phyloP scores from a whole-genome alignment of 2,888 invertebrate genomes.

The Acanthosepion pharaonis region DNA sequence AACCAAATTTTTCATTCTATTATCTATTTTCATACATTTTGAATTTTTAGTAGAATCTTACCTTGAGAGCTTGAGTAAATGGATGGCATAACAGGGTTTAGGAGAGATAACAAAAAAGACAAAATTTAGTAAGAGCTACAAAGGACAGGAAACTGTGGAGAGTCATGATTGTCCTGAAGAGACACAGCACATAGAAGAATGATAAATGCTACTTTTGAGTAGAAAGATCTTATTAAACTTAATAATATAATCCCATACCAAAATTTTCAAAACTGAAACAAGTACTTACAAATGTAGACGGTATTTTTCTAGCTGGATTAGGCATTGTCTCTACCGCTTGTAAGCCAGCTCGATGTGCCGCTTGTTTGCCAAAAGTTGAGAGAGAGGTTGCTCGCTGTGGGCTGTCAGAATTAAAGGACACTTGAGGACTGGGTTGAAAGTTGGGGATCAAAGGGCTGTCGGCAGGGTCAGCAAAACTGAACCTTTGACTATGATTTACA shows the following conservation, averaged over 20 bases:
- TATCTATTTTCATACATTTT: no score
- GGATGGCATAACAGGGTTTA: no score
- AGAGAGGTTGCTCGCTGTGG: not conserved
- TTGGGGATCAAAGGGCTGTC: not conserved
- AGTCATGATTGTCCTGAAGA: no score
- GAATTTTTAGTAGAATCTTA: no score
- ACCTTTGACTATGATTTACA: not conserved
- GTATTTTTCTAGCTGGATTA: not conserved
- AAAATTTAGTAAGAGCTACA: no score
- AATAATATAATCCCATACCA: not conserved
- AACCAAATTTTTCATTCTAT: no score
- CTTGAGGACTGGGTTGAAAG: not conserved
- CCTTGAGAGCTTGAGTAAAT: no score
- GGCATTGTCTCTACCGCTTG: not conserved
- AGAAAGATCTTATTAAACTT: not conserved
- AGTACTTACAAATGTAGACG: not conserved
- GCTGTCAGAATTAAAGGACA: not conserved
- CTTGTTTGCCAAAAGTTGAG: not conserved
- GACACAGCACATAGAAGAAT: no score
- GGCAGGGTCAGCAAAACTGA: not conserved
- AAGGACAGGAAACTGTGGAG: no score
- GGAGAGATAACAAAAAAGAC: no score
- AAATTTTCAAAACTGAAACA: not conserved
- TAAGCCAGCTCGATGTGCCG: not conserved
- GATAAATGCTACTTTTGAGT: no score